These are phyloP conservation scores for Desoria tigrina DNA, from an alignment of 2,888 invertebrate genomes.

Conservation along the genomic window DNA sequence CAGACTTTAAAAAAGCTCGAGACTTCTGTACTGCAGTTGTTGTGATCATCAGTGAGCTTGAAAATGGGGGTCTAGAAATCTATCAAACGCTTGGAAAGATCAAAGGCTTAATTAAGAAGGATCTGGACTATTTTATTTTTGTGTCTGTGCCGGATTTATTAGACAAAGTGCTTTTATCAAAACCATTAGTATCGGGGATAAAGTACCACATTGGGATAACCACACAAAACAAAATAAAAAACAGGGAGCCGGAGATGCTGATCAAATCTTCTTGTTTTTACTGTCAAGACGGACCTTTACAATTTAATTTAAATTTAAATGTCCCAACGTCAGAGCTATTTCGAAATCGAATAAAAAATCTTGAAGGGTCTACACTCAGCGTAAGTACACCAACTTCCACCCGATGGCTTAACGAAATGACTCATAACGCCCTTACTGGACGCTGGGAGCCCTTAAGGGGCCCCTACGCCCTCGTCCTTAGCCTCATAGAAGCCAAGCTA, in stretches of 20 bases:
- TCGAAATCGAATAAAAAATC: slow-evolving; percentile 30
- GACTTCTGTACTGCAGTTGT: not conserved
- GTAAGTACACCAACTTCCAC: slow-evolving; percentile 35
- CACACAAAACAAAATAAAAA: too few species aligned
- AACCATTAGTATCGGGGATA: slow-evolving; percentile 22
- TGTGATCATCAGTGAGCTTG: not conserved
- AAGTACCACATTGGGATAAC: slow-evolving; percentile 29
- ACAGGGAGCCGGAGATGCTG: not conserved
- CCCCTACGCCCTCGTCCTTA: slow-evolving; percentile 25
- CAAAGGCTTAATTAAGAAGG: slow-evolving; percentile 26
- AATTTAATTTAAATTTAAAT: not conserved
- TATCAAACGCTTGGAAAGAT: not conserved
- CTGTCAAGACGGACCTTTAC: not conserved
- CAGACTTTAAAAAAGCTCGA: not conserved
- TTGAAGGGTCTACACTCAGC: slow-evolving; percentile 24
- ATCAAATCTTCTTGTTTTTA: slow-evolving; percentile 25
- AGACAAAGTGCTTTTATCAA: slow-evolving; percentile 23
- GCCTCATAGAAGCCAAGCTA: slow-evolving; percentile 27
- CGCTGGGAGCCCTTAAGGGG: not conserved
- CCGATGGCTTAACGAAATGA: slow-evolving; percentile 41
- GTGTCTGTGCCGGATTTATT: not conserved
- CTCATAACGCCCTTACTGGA: slow-evolving; percentile 11
- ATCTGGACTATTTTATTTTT: slow-evolving; percentile 38
- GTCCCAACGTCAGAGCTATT: slow-evolving; percentile 15
- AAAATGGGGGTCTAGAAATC: not conserved